Evolutionary conservation across 2,797 vertebrate genomes (phyloP), one percentile per base, ranked within the genome.

Genomic region (Lophotriccus pileatus): DNA sequence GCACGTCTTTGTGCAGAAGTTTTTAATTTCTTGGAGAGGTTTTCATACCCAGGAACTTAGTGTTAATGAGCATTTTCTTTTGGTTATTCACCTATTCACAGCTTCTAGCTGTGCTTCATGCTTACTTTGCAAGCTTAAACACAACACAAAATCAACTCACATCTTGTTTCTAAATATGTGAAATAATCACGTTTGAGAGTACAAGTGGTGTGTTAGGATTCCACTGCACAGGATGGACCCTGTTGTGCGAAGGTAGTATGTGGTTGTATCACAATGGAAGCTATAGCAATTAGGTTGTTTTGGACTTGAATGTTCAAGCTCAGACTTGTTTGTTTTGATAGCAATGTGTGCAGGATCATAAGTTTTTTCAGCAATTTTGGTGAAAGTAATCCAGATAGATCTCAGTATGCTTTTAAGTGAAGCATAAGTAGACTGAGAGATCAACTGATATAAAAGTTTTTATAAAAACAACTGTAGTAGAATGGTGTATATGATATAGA

Each of bases 161-260:
- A 0, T 8, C 39, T 68, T 78, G 4, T 73, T 81, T 87, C n/a
- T 41, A 27, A 82, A 12, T 30, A 18, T 7, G 2, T 67, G 30
- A 77, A 70, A 44, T 12, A 55, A 22, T 77, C 15, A 9, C 12
- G 2, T 50, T 49, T 66, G 50, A 46, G 21, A 23, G 5, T 30
- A 10, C 3, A 7, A 6, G 13, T 37, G 12, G 23, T 49, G 8
- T 46, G 2, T 55, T 49, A 70, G 34, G 36, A 41, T 37, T 34
- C 23, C 15, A 53, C 21, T 9, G 14, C 30, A 21, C 22, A 59
- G 22, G 4, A 28, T 30, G 20, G 18, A 14, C 1, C 0, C 11
- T 28, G 6, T 23, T 37, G 11, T 44, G 7, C 0, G 0, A 58
- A 10, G 36, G 4, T 12, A 41, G 11, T 5, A 23, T 55, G 49